These are phyloP conservation scores for Scatophagus argus DNA, from an alignment of 2,113 vertebrate species.

Conservation along the genomic window DNA sequence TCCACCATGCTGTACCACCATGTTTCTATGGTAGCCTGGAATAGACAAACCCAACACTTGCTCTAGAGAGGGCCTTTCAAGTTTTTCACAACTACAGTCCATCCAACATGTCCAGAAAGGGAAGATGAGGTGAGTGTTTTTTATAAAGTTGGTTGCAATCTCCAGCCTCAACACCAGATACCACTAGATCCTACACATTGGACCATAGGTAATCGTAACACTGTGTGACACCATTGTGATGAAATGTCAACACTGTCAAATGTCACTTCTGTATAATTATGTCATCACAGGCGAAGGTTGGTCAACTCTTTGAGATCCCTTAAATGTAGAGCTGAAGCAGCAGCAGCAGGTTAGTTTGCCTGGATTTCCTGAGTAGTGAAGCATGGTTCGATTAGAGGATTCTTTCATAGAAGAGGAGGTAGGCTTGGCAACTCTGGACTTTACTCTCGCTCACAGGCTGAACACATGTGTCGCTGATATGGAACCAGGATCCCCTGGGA, in stretches of 20 bases:
- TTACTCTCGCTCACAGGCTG: slow-evolving; percentile 88
- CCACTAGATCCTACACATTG: too few species aligned
- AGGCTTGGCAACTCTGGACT: slow-evolving; percentile 94
- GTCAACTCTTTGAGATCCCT: not conserved
- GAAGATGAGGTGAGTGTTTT: too few species aligned
- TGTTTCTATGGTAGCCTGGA: too few species aligned
- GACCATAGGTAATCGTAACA: slow-evolving; percentile 5
- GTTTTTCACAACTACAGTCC: too few species aligned
- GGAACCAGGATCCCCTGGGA: slow-evolving; percentile 91
- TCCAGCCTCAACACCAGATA: too few species aligned
- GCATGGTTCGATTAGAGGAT: slow-evolving; percentile 68
- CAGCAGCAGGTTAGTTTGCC: slow-evolving; percentile 31
- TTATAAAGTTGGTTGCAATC: too few species aligned
- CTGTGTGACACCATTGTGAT: not conserved
- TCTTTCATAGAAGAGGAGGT: slow-evolving; percentile 97
- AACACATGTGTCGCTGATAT: slow-evolving; percentile 92
- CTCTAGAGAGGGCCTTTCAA: too few species aligned
- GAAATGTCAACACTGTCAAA: slow-evolving; percentile 26
- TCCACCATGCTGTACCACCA: too few species aligned
- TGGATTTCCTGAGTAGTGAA: slow-evolving; percentile 51
- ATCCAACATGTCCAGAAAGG: too few species aligned
- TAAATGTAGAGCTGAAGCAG: slow-evolving; percentile 32
- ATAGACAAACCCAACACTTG: too few species aligned
- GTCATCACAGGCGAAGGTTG: not conserved
- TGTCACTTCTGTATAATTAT: not conserved